A percentile compares a stretch with the other conserved stretches of the same genome.
Evolutionary conservation across 1,140 invertebrate species (phyloP).

Genomic region (Drosophila ironensis): DNA sequence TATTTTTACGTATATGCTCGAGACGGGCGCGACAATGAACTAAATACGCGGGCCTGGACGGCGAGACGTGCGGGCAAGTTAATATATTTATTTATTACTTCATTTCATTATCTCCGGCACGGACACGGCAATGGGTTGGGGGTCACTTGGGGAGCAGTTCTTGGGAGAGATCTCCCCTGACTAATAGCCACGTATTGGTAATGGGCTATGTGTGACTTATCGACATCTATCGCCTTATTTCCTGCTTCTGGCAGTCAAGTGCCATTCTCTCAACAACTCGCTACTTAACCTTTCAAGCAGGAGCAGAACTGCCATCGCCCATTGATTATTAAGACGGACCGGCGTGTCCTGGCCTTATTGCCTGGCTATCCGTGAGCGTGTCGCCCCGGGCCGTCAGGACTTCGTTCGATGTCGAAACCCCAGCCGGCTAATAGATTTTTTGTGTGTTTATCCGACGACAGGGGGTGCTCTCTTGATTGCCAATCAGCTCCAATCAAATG

Average conservation of each 20-base stretch:
- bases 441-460: conserved; percentile 55
- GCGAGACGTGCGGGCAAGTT: conserved; percentile 23
- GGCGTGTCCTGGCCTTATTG: conserved; percentile 9
- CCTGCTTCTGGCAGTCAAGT: conserved; percentile 58
- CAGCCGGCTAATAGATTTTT: conserved; percentile 66
- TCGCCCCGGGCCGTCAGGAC: conserved; percentile 30
- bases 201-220: conserved; percentile 70
- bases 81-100: conserved; percentile 46
- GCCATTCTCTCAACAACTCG: conserved; percentile 36
- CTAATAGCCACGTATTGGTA: conserved; percentile 47
- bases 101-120: conserved; percentile 56
- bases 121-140: conserved; percentile 32
- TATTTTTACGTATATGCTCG: conserved; percentile 4
- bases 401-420: conserved; percentile 44
- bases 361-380: conserved; percentile 23
- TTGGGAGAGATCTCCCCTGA: conserved; percentile 32
- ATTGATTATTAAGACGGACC: conserved; percentile 45
- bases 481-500: conserved; percentile 72
- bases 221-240: conserved; percentile 66
- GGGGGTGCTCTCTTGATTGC: conserved; percentile 39
- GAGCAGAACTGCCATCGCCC: conserved; percentile 1
- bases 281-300: conserved; percentile 71
- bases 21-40: conserved; percentile 39
- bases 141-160: conserved; percentile 31
- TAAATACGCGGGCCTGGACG: conserved; percentile 16